Evolutionary conservation across 2,113 vertebrate species (phyloP).

Genomic region (Piliocolobus tephrosceles): DNA sequence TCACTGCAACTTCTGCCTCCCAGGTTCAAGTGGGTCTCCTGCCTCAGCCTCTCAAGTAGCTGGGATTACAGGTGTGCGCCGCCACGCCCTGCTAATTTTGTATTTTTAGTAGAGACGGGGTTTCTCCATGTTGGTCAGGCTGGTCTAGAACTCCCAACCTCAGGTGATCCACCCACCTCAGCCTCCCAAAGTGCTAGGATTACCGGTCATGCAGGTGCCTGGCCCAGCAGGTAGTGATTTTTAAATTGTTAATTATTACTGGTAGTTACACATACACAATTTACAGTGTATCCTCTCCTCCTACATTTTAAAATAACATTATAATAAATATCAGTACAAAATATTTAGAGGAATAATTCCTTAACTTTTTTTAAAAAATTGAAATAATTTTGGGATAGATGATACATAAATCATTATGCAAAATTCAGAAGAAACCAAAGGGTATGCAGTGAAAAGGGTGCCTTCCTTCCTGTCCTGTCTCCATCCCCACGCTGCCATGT

Average conservation of each 20-base stretch:
- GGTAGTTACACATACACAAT: not conserved
- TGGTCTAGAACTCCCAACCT: too few relatives aligned
- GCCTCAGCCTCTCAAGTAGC: too few relatives aligned
- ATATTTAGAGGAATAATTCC: not conserved
- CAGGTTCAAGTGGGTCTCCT: too few relatives aligned
- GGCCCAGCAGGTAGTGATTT: not conserved
- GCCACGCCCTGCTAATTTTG: too few relatives aligned
- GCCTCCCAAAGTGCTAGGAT: too few relatives aligned
- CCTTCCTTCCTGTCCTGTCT: not conserved
- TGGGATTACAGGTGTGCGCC: too few relatives aligned
- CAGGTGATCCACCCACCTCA: too few relatives aligned
- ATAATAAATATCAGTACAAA: not conserved
- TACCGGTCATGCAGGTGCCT: too few relatives aligned
- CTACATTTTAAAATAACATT: not conserved
- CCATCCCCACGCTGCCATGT: rapidly evolving
- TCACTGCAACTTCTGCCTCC: too few relatives aligned
- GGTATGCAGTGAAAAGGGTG: not conserved
- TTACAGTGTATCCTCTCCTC: not conserved
- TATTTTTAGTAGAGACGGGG: too few relatives aligned
- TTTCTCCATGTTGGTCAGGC: too few relatives aligned
- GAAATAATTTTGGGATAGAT: not conserved
- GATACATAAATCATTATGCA: not conserved
- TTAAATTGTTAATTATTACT: not conserved
- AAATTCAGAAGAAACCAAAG: not conserved
- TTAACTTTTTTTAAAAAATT: not conserved